A percentile compares a stretch with the other conserved stretches of the same genome.
These are phyloP conservation scores for Diploptera punctata DNA, from an alignment of 2,888 invertebrate species.

Conservation along the genomic window DNA sequence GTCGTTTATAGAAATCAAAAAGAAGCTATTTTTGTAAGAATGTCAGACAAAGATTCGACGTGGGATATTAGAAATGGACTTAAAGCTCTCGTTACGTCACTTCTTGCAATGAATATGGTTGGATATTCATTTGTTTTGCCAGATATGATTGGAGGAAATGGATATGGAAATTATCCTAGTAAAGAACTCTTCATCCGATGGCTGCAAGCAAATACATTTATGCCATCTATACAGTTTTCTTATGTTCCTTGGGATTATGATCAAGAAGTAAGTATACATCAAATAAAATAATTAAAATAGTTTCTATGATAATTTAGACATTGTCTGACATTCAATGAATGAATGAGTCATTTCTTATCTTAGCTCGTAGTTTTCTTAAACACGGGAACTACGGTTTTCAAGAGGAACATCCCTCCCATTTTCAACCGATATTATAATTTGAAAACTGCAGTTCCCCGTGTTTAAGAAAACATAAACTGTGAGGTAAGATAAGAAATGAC, in stretches of 20 bases:
- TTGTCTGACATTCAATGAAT: too few species aligned
- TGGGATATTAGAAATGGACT: slow-evolving; percentile 64
- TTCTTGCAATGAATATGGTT: slow-evolving; percentile 66
- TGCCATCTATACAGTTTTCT: slow-evolving; percentile 83
- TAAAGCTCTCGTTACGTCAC: slow-evolving; percentile 72
- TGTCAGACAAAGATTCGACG: slow-evolving; percentile 78
- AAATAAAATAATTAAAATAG: not conserved
- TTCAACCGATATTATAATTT: too few species aligned
- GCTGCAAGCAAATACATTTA: slow-evolving; percentile 77
- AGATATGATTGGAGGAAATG: slow-evolving; percentile 80
- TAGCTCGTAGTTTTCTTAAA: too few species aligned
- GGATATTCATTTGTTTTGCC: slow-evolving; percentile 80
- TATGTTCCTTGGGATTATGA: slow-evolving; percentile 81
- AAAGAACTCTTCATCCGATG: slow-evolving; percentile 77
- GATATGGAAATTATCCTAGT: slow-evolving; percentile 62
- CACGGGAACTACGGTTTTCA: too few species aligned
- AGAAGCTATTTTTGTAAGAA: slow-evolving; percentile 73
- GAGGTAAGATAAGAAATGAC: too few species aligned
- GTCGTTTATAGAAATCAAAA: slow-evolving; percentile 75
- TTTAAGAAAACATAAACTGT: too few species aligned
- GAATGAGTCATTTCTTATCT: too few species aligned
- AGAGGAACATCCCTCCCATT: too few species aligned
- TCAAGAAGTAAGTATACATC: slow-evolving; percentile 57
- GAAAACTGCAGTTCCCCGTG: too few species aligned
- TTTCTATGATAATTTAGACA: too few species aligned